Base-by-base conservation (phyloP, 2,888 invertebrate genomes). In the Papilio elwesi region DNA sequence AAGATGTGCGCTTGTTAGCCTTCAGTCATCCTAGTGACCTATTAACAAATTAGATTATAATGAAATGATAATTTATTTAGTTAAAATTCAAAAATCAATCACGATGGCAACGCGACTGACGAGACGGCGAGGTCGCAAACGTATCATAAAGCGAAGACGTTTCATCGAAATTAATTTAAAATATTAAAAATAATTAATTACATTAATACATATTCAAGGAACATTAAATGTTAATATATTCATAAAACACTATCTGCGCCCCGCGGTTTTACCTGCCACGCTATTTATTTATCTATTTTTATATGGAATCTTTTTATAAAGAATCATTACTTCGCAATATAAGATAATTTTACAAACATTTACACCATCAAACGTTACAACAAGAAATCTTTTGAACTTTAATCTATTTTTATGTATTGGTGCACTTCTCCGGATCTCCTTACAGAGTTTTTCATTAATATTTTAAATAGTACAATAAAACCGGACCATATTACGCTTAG, bases 211-310 rank as follows among this genome's bases (percentile, higher is more conserved):
- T 49, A 57, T 48, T 65, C 70, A 57, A 71, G n/a, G 53, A 57
- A 49, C 70, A 6, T 71, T 71, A 71, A 71, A 71, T 71, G 70
- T 71, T 65, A 71, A 57, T 38, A 48, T 71, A 65, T 65, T 71
- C 26, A 26, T 26, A 26, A 26, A 26, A 26, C 4, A 26, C 26
- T 26, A 26, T 1, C 26, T 26, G 2, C 4, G 26, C 26, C 26
- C 26, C 2, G 4, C 26, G 26, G 26, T 26, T 26, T 26, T 26
- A 26, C 4, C 26, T 70, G 11, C 26, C 26, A 26, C 26, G 26
- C 26, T 26, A 26, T 26, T 26, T 26, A 4, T 26, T 26, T 26
- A 26, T 26, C 26, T 26, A 26, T 26, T 26, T 26, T 26, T 26
- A 26, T 2, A 26, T 26, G 26, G 4, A 26, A 26, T 26, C 26